Evolutionary conservation across 37 sponge, comb jelly and placozoan genomes (phyloP), one percentile per base, ranked within the genome.

Genomic region (Haliclona indistincta): DNA sequence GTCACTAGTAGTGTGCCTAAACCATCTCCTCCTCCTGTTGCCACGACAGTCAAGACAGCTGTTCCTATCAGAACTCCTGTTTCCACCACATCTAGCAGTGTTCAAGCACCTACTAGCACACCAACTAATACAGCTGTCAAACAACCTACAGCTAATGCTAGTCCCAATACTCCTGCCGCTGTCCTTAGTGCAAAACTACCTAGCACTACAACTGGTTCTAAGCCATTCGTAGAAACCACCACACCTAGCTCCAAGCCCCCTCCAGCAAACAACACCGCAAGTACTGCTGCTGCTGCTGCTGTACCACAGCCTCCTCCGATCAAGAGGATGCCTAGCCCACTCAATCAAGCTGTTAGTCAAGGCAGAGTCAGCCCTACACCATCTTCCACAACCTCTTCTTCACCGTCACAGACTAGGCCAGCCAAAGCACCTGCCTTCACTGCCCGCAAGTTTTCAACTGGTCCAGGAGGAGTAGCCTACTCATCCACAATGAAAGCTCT

Each of bases 221-320:
- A 60, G 62, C 37, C 60, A 35, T 36, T 30, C 23, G 76, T 56
- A 3, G 62, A 13, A 20, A 26, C 51, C 33, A 28, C 7, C 8
- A 47, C 58, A 23, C 53, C 35, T 25, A 76, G 44, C 25, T 66
- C 77, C 23, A 25, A 53, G 64, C 54, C 66, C 45, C 67, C 77
- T 65, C 55, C 51, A 6, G 51, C 53, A 19, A 4, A n/a, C 4
- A 44, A 38, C 20, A 38, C 32, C 8, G 38, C 43, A 25, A 71
- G 53, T 22, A 43, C 55, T 53, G 5, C 54, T 30, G 25, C 33
- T 20, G 7, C 2, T 3, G 32, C 54, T 70, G 53, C 54, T 39
- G 67, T 38, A 39, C 2, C 33, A 4, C n/a, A n/a, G n/a, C n/a
- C n/a, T n/a, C n/a, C n/a, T n/a, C 28, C 62, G 3, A 66, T 35